Evolutionary conservation across 2,888 invertebrate genomes (phyloP), one percentile per base, ranked within the genome.

Genomic region (Drosophila kanekoi): DNA sequence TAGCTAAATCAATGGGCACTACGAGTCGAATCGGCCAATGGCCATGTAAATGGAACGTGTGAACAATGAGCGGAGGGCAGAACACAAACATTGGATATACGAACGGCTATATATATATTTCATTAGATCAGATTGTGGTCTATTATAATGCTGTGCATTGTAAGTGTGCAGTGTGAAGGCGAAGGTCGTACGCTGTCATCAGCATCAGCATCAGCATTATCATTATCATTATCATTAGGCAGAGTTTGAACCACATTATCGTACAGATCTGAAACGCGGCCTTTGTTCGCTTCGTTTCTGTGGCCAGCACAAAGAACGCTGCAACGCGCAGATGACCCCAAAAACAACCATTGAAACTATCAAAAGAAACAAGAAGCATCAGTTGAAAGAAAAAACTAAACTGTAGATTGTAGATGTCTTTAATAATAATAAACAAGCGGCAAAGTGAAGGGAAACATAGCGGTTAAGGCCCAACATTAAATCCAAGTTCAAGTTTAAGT

Each of bases 41-140:
- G 69, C 83, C 78, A 80, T 73, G 68, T 88, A 88, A 88, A 85
- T 88, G 79, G 84, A 85, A 85, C 88, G 84, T 85, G 84, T 88
- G 84, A 85, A 88, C 83, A 74, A 83, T 58, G 67, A 65, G 54
- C 44, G 57, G 33, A 52, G 66, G 40, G 67, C 20, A 43, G 59
- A 63, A 18, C 38, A 64, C 18, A 53, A 56, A 49, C 40, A 56
- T 66, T 64, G 62, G 68, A 48, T 74, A 49, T 66, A 76, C 69
- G 66, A 44, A 73, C 69, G 66, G 47, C 74, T 35, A 32, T 28
- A 38, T 5, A 20, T 56, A 77, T 69, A 43, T 74, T 65, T 57
- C 45, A 63, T 70, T 61, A 67, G 70, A 70, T 68, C 58, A 28
- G 40, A 16, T 51, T 53, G 51, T 66, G 40, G 43, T 23, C 38